phyloP scores from a whole-genome alignment of 2,797 vertebrate species.

The Sebastes ruberrimus region DNA sequence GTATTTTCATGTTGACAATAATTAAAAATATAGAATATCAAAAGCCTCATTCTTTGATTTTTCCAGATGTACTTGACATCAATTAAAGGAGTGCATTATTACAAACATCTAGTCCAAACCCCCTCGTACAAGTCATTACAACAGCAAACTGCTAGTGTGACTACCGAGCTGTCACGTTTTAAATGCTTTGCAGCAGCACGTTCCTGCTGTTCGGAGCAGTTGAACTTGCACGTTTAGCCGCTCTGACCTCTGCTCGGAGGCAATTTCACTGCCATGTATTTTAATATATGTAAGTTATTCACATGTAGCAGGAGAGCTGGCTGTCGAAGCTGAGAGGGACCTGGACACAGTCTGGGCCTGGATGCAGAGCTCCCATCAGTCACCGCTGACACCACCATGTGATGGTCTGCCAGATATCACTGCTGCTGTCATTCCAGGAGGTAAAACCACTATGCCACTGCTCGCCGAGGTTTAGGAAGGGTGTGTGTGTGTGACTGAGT shows the following conservation, averaged over 20 bases:
- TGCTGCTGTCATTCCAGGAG: conserved; percentile 64
- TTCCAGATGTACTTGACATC: background rate
- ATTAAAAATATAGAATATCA: background rate
- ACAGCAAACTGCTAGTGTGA: conserved; percentile 13
- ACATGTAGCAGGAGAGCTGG: conserved; percentile 50
- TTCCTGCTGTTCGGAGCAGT: conserved; percentile 51
- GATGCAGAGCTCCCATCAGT: conserved; percentile 69
- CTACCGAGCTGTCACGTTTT: conserved; percentile 35
- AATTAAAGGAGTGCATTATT: conserved; percentile 4
- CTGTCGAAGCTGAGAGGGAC: conserved; percentile 48
- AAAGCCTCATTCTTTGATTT: background rate
- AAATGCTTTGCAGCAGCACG: conserved; percentile 53
- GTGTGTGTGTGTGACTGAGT: conserved; percentile 29
- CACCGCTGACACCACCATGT: conserved; percentile 66
- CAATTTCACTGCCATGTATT: conserved; percentile 63
- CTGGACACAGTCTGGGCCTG: conserved; percentile 58
- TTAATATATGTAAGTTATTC: conserved; percentile 76
- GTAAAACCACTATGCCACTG: conserved; percentile 43
- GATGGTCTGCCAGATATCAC: conserved; percentile 75
- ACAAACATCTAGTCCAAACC: background rate
- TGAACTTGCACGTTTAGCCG: conserved; percentile 61
- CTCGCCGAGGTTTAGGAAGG: conserved; percentile 36
- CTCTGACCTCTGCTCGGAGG: conserved; percentile 62
- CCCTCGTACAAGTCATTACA: conserved; percentile 19
- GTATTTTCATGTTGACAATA: background rate